These are phyloP conservation scores for Neotoxoptera formosana DNA, from an alignment of 1,140 invertebrate genomes.

Conservation along the genomic window DNA sequence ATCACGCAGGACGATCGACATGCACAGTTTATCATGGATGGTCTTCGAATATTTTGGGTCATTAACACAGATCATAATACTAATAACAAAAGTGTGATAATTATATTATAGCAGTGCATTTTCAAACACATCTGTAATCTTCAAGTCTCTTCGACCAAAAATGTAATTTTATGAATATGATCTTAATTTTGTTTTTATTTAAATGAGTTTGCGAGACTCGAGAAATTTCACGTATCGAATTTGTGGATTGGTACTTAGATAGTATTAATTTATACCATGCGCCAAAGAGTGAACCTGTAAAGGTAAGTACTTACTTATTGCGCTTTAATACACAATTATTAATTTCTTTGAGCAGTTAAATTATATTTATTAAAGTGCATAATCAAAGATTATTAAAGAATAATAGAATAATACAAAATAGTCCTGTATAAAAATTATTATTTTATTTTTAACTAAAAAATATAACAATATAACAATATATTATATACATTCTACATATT, in stretches of 20 bases:
- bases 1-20: background rate
- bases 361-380: background rate
- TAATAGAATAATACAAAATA: background rate
- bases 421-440: background rate
- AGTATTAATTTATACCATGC: too few species aligned
- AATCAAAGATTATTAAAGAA: background rate
- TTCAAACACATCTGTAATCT: background rate
- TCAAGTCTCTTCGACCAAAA: background rate
- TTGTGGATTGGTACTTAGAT: background rate
- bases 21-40: background rate
- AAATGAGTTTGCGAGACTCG: background rate
- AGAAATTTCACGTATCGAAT: background rate
- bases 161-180: background rate
- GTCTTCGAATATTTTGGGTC: background rate
- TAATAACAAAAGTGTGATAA: background rate
- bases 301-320: background rate
- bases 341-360: background rate
- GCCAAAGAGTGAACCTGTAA: background rate
- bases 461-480: too few species aligned
- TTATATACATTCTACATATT: too few species aligned
- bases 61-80: background rate
- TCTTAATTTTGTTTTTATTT: background rate
- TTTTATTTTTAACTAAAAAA: background rate
- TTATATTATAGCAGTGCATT: background rate
- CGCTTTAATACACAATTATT: background rate